phyloP scores from a whole-genome alignment of 2,113 vertebrate species.

The Eleginops maclovinus region DNA sequence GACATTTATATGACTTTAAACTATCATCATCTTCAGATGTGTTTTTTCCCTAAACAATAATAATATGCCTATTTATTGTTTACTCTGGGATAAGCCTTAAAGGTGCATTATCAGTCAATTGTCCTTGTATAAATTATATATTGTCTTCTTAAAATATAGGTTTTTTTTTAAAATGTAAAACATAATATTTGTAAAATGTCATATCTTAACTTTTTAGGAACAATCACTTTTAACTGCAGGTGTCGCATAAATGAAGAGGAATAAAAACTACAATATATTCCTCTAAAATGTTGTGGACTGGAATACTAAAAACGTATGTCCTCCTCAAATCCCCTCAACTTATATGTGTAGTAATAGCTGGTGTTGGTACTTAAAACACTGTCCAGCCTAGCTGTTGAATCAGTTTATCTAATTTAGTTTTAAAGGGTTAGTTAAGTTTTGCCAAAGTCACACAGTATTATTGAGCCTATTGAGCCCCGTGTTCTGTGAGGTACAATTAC shows the following conservation, averaged over 20 bases:
- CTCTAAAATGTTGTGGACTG: background rate
- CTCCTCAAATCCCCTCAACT: too few relatives aligned
- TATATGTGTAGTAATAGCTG: background rate
- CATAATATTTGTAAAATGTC: too few relatives aligned
- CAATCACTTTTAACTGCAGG: too few relatives aligned
- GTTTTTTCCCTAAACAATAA: background rate
- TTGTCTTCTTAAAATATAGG: background rate
- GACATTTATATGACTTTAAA: background rate
- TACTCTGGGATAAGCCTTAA: background rate
- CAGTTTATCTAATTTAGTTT: background rate
- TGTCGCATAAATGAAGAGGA: too few relatives aligned
- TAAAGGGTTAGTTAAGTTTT: too few relatives aligned
- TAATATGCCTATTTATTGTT: background rate
- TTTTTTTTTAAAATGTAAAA: too few relatives aligned
- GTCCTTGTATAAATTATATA: too few relatives aligned
- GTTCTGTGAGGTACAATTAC: too few relatives aligned
- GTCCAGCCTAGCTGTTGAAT: background rate
- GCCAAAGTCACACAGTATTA: too few relatives aligned
- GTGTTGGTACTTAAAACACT: background rate
- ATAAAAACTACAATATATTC: background rate
- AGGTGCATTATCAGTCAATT: too few relatives aligned
- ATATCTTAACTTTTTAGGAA: too few relatives aligned
- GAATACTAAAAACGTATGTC: background rate
- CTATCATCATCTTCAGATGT: background rate
- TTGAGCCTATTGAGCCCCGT: too few relatives aligned